These are phyloP conservation scores for Coranthus polyacanthus DNA, from an alignment of 2,797 vertebrate species.

Conservation along the genomic window DNA sequence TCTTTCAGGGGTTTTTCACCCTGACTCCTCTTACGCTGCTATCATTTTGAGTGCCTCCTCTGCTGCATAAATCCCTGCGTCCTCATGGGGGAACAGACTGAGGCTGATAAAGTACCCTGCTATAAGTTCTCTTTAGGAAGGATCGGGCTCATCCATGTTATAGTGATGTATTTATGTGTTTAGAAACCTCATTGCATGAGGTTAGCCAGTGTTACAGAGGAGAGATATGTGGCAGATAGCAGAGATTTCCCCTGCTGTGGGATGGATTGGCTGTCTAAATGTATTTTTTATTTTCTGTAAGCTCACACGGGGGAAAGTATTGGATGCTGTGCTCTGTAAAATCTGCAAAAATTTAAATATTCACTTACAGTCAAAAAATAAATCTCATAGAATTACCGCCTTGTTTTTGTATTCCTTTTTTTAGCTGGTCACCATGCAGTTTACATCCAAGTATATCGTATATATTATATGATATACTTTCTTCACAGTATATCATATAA, in stretches of 20 bases:
- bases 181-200: constrained; percentile 49
- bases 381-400: no score
- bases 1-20: constrained; percentile 20
- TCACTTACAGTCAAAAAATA: no score
- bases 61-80: constrained; percentile 47
- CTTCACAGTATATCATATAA: no score
- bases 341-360: no score
- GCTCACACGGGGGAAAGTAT: background rate
- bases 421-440: no score
- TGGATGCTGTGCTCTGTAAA: background rate
- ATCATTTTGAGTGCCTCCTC: constrained; percentile 36
- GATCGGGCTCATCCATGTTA: constrained; percentile 43
- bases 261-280: constrained; percentile 39
- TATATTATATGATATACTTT: no score
- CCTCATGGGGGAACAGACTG: constrained; percentile 43
- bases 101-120: constrained; percentile 45
- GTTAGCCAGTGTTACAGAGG: constrained; percentile 17
- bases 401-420: no score
- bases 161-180: constrained; percentile 56
- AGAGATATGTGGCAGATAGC: constrained; percentile 45
- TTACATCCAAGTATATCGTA: no score
- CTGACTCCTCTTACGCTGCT: constrained; percentile 28
- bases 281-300: constrained; percentile 26
- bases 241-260: constrained; percentile 31
- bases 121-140: constrained; percentile 23